Evolutionary conservation across 2,888 invertebrate species (phyloP), one percentile per base, ranked within the genome.

Genomic region (Lucinisca nassula): DNA sequence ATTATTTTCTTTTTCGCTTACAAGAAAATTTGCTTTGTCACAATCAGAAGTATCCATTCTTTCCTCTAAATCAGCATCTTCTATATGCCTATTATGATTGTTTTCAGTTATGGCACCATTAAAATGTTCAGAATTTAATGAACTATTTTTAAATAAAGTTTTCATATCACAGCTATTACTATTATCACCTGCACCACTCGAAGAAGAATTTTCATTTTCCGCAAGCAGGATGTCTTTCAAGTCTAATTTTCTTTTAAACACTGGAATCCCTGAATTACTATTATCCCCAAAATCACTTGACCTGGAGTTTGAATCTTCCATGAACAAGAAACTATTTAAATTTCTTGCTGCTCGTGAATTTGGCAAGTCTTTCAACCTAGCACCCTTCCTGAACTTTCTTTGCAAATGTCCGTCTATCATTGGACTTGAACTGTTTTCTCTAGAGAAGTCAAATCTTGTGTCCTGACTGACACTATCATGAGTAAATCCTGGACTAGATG

Each of bases 91-190:
- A 51, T 30, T 35, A 49, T 30, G 27, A 1, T 76, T 32, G 58
- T 14, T 38, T 77, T 27, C 77, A 58, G 21, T 55, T 67, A 67
- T 67, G 67, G 67, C 67, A 67, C 67, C 35, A 67, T 67, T 35
- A 17, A 21, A 14, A 14, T 17, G 32, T 32, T 67, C 67, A 35
- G 67, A 21, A 67, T 67, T 24, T 10, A 67, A 6, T 35, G 67
- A 38, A 49, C 74, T 74, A 27, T 74, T 74, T 35, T 40, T 74
- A 49, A 74, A 74, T 45, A 74, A 35, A 21, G 38, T 45, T 30
- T 74, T 74, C 14, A 86, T 89, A 90, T 90, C 90, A 90, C 90
- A 90, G 88, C 80, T 82, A 72, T 82, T 84, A 77, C 86, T 88
- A 55, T 89, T 85, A 45, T 89, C 89, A 17, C 76, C 85, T 30